A percentile compares a stretch with the other conserved stretches of the same genome.
Conservation (phyloP, 2,113 vertebrate genomes). For the Aix galericulata region DNA sequence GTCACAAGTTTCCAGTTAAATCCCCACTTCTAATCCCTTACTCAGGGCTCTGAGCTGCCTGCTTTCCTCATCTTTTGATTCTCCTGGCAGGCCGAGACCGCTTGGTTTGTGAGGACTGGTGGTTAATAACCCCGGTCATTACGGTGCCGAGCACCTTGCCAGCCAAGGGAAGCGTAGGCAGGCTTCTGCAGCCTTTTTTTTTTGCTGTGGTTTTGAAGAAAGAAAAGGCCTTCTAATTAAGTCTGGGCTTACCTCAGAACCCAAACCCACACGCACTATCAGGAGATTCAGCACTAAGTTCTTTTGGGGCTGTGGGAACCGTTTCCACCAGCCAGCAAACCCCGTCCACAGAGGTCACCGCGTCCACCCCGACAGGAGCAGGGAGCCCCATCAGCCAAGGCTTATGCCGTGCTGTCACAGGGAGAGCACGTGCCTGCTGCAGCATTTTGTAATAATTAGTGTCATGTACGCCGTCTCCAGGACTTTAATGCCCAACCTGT, state of each 20-base stretch:
- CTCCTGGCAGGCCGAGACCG: neutral
- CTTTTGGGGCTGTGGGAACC: neutral
- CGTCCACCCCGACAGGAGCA: neutral
- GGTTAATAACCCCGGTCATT: neutral
- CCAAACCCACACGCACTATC: neutral
- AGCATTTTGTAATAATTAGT: constrained; percentile 42
- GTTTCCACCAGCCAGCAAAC: neutral
- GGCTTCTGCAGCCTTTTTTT: neutral
- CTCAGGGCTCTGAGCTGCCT: neutral
- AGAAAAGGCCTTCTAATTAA: neutral
- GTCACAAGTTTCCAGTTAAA: constrained; percentile 4
- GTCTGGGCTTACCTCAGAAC: neutral
- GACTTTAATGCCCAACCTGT: neutral
- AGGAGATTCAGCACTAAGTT: neutral
- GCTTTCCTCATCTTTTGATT: neutral
- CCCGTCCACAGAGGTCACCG: neutral
- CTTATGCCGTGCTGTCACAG: neutral
- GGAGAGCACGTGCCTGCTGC: neutral
- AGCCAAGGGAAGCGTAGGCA: neutral
- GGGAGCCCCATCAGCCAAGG: neutral
- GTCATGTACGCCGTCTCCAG: neutral
- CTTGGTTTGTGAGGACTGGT: neutral
- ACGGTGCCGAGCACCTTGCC: neutral
- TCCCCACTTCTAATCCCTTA: neutral
- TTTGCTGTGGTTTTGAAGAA: neutral